Evolutionary conservation across 2,888 invertebrate genomes (phyloP).

Genomic region (Luffia ferchaultella): DNA sequence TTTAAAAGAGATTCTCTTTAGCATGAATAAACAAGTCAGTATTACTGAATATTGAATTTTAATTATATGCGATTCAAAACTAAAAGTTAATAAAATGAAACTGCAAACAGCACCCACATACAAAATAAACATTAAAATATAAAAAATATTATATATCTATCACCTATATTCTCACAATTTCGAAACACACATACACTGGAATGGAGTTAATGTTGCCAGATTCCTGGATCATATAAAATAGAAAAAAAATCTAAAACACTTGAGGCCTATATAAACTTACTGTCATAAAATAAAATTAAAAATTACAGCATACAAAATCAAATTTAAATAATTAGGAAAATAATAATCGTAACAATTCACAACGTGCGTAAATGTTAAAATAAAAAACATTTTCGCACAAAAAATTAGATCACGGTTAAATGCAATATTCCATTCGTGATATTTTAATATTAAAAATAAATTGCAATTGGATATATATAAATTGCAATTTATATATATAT

Average conservation of each 20-base stretch:
- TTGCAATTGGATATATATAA: too few relatives aligned
- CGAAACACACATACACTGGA: slow-evolving; percentile 40
- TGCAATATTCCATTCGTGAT: too few relatives aligned
- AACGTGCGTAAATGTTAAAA: too few relatives aligned
- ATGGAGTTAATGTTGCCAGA: slow-evolving; percentile 37
- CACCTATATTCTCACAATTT: slow-evolving; percentile 42
- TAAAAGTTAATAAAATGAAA: neutral
- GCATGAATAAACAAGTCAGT: neutral
- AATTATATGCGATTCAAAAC: neutral
- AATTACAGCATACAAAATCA: slow-evolving; percentile 9
- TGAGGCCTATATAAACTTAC: neutral
- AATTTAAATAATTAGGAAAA: neutral
- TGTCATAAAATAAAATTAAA: slow-evolving; percentile 13
- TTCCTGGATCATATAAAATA: too few relatives aligned
- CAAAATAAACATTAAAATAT: slow-evolving; percentile 35
- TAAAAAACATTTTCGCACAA: too few relatives aligned
- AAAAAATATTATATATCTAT: slow-evolving; percentile 46
- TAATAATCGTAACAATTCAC: neutral
- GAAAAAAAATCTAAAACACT: neutral
- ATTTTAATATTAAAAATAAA: too few relatives aligned
- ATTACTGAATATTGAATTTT: slow-evolving; percentile 1
- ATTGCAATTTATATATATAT: too few relatives aligned
- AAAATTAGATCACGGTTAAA: too few relatives aligned
- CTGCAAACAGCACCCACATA: slow-evolving; percentile 42
- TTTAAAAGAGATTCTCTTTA: slow-evolving; percentile 5